phyloP scores from a whole-genome alignment of 2,888 invertebrate species.

The Apamea sordens region DNA sequence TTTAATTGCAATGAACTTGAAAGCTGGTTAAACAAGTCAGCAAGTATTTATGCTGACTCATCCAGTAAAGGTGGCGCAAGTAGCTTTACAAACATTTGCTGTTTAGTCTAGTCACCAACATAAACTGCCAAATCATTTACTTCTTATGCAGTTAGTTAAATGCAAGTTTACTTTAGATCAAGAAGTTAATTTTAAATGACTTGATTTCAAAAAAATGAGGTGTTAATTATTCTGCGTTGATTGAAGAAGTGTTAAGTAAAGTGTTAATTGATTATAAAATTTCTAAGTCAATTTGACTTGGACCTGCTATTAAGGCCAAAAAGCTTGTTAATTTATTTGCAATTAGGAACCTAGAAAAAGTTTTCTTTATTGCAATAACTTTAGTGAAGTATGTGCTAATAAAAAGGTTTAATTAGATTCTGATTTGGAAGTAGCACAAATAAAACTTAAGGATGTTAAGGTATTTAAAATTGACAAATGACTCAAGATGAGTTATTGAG shows the following conservation, averaged over 20 bases:
- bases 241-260: conserved; percentile 7
- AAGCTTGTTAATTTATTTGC: conserved; percentile 2
- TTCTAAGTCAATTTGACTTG: background rate
- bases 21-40: conserved; percentile 39
- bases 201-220: background rate
- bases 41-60: conserved; percentile 51
- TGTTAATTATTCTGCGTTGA: background rate
- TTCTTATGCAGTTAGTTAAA: conserved; percentile 26
- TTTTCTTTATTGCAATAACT: background rate
- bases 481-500: background rate
- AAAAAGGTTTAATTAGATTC: background rate
- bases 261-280: conserved; percentile 9
- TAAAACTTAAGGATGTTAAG: background rate
- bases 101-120: conserved; percentile 24
- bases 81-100: conserved; percentile 40
- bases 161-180: background rate
- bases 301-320: background rate
- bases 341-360: conserved; percentile 1
- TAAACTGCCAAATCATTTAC: conserved; percentile 45
- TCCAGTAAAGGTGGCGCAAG: conserved; percentile 38
- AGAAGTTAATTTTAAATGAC: background rate
- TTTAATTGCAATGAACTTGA: conserved; percentile 37
- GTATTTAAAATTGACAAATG: background rate
- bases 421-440: conserved; percentile 8
- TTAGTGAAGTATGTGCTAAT: background rate